A percentile compares a stretch with the other conserved stretches of the same genome.
These are phyloP conservation scores for Apodemia duryi DNA, from an alignment of 2,888 invertebrate species.

Conservation along the genomic window DNA sequence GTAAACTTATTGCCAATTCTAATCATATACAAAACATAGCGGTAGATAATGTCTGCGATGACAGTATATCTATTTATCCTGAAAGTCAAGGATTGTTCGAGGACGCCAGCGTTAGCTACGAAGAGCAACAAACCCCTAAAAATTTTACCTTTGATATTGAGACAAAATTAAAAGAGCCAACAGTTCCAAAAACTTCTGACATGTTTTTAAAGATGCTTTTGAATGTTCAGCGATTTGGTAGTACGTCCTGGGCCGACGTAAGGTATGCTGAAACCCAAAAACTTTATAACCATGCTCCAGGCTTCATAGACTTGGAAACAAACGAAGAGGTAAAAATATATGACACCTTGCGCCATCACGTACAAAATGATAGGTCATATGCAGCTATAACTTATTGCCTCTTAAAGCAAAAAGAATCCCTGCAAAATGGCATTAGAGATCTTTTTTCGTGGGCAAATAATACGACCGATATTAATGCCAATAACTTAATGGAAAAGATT, in stretches of 20 bases:
- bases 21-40: neutral
- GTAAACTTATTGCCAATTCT: neutral
- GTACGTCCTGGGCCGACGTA: conserved; percentile 21
- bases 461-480: neutral
- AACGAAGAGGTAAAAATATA: conserved; percentile 19
- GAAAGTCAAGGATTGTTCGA: neutral
- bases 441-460: conserved; percentile 19
- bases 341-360: conserved; percentile 21
- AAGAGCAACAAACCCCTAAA: neutral
- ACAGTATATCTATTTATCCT: neutral
- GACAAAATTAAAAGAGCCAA: conserved; percentile 22
- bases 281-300: conserved; percentile 23
- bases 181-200: conserved; percentile 16
- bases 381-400: conserved; percentile 24
- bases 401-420: conserved; percentile 23
- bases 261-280: conserved; percentile 25
- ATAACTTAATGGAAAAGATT: neutral
- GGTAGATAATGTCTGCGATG: neutral
- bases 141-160: conserved; percentile 23
- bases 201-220: conserved; percentile 21
- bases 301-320: conserved; percentile 20
- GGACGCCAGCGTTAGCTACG: neutral
- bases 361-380: conserved; percentile 22
- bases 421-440: conserved; percentile 20
- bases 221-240: conserved; percentile 20